Evolutionary conservation across 1,140 invertebrate genomes (phyloP).

Genomic region (Apis mellifera): Amel_HAv3.1 CM009941.2:16255001-16255500

Average conservation of each 20-base stretch:
- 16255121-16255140: conserved; percentile 5
- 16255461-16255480: not conserved
- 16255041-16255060: conserved; percentile 38
- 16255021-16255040: not conserved
- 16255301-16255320: not conserved
- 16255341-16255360: not conserved
- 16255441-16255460: too few relatives aligned
- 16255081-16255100: conserved; percentile 52
- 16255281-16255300: not conserved
- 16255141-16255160: conserved; percentile 51
- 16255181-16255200: conserved; percentile 79
- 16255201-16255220: conserved; percentile 77
- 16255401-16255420: too few relatives aligned
- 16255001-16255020: not conserved
- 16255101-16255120: conserved; percentile 36
- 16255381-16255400: not conserved
- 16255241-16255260: not conserved
- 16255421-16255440: too few relatives aligned
- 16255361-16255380: not conserved
- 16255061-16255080: conserved; percentile 47
- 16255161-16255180: conserved; percentile 76
- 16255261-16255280: conserved; percentile 13
- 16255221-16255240: conserved; percentile 23
- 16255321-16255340: not conserved
- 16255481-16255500: too few relatives aligned